These are phyloP conservation scores for Athripsodes cinereus DNA, from an alignment of 2,888 invertebrate genomes.

Conservation along the genomic window DNA sequence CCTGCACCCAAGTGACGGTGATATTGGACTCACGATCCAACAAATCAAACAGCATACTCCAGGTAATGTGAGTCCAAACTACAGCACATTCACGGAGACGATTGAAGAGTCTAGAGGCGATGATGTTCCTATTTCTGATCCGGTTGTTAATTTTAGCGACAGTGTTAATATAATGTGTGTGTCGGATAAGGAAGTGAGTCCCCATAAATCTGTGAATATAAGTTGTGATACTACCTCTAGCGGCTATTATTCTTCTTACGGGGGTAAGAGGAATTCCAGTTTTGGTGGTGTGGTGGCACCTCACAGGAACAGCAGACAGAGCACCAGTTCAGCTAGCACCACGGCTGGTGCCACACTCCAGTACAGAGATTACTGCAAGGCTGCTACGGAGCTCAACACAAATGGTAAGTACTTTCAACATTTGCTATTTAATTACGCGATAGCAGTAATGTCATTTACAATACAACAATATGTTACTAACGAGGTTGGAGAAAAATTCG, in stretches of 20 bases:
- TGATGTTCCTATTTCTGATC: constrained; percentile 34
- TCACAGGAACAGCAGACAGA: constrained; percentile 52
- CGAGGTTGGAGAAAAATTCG: too few relatives aligned
- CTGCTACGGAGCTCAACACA: constrained; percentile 63
- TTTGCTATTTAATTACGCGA: too few relatives aligned
- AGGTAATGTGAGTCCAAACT: constrained; percentile 45
- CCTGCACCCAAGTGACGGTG: constrained; percentile 55
- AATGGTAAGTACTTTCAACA: constrained; percentile 60
- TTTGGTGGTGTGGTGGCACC: constrained; percentile 41
- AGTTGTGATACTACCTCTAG: constrained; percentile 50
- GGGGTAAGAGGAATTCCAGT: constrained; percentile 38
- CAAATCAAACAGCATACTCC: constrained; percentile 36
- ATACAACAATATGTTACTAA: too few relatives aligned
- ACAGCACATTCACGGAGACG: constrained; percentile 46
- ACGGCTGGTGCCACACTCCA: constrained; percentile 39
- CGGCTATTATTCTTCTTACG: constrained; percentile 40
- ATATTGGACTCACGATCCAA: constrained; percentile 38
- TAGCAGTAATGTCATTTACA: too few relatives aligned
- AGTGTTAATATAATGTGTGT: constrained; percentile 14
- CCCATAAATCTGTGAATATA: constrained; percentile 46
- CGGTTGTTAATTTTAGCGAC: constrained; percentile 23
- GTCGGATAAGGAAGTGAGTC: constrained; percentile 47
- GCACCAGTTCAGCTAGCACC: constrained; percentile 55
- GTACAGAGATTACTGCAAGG: constrained; percentile 50
- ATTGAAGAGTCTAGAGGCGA: constrained; percentile 46